Percentiles rank a stretch among this genome's conserved stretches.
Conservation (phyloP, 2,888 invertebrate species). For the Molanna angustata region DNA sequence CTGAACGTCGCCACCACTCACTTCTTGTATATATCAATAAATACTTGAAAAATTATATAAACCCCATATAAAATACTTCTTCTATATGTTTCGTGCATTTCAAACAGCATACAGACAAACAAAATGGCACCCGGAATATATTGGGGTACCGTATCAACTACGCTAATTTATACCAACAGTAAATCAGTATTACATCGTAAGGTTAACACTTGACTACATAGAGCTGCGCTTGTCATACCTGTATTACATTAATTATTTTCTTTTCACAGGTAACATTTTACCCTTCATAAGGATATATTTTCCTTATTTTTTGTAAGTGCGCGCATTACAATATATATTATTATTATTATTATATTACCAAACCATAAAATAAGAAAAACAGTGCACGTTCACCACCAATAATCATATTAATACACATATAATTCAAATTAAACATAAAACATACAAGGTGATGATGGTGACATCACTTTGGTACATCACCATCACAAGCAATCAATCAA, state of each 20-base stretch:
- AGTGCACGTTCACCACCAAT: conserved; percentile 30
- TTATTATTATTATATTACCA: conserved; percentile 20
- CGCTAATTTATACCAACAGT: conserved; percentile 53
- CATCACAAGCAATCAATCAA: too few species aligned
- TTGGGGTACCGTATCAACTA: conserved; percentile 56
- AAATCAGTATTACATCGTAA: conserved; percentile 37
- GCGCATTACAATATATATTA: background rate
- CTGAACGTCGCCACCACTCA: conserved; percentile 21
- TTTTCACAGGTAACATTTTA: too few species aligned
- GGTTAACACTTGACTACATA: conserved; percentile 32
- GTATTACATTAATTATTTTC: too few species aligned
- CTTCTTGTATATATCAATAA: conserved; percentile 24
- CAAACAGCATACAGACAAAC: conserved; percentile 77
- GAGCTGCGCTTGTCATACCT: conserved; percentile 17
- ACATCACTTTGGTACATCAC: too few species aligned
- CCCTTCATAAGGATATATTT: too few species aligned
- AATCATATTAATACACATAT: conserved; percentile 24
- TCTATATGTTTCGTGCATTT: conserved; percentile 88
- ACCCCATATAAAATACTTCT: conserved; percentile 53
- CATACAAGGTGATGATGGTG: too few species aligned
- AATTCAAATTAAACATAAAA: conserved; percentile 18
- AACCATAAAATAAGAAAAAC: conserved; percentile 27
- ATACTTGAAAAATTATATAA: conserved; percentile 29
- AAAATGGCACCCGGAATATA: conserved; percentile 57
- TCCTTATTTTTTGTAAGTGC: too few species aligned